phyloP scores from a whole-genome alignment of 1,140 invertebrate genomes.

The Drosophila sproati region DNA sequence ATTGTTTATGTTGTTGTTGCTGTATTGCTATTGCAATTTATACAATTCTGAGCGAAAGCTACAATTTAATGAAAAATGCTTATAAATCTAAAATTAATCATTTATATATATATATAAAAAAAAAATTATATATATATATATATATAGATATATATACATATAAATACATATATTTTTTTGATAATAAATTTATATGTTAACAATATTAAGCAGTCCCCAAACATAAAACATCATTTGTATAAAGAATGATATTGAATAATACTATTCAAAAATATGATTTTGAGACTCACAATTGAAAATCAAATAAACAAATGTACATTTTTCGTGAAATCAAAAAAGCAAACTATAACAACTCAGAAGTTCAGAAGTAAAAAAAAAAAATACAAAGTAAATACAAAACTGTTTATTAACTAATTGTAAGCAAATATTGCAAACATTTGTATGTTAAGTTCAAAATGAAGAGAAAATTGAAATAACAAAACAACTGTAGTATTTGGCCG shows the following conservation, averaged over 20 bases:
- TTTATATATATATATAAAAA: conserved; percentile 34
- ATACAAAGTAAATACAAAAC: conserved; percentile 33
- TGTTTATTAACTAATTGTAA: conserved; percentile 78
- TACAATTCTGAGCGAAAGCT: conserved; percentile 55
- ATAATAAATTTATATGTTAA: conserved; percentile 66
- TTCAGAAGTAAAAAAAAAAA: conserved; percentile 25
- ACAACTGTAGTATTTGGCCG: conserved; percentile 57
- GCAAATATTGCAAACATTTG: conserved; percentile 54
- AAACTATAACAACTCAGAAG: conserved; percentile 13
- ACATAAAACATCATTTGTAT: conserved; percentile 40
- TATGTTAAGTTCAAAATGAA: conserved; percentile 38
- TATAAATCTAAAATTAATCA: conserved; percentile 52
- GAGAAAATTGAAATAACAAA: conserved; percentile 14
- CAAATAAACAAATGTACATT: conserved; percentile 61
- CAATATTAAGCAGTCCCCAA: conserved; percentile 50
- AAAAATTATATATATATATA: conserved; percentile 60
- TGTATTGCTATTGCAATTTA: conserved; percentile 71
- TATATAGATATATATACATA: conserved; percentile 37
- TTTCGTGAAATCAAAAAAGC: conserved; percentile 48
- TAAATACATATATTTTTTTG: conserved; percentile 71
- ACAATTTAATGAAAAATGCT: conserved; percentile 59
- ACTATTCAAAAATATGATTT: conserved; percentile 32
- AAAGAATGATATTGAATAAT: conserved; percentile 34
- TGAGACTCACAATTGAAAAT: conserved; percentile 45
- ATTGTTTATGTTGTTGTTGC: conserved; percentile 38